phyloP scores from a whole-genome alignment of 2,888 invertebrate genomes.

The Cantharis nigra region DNA sequence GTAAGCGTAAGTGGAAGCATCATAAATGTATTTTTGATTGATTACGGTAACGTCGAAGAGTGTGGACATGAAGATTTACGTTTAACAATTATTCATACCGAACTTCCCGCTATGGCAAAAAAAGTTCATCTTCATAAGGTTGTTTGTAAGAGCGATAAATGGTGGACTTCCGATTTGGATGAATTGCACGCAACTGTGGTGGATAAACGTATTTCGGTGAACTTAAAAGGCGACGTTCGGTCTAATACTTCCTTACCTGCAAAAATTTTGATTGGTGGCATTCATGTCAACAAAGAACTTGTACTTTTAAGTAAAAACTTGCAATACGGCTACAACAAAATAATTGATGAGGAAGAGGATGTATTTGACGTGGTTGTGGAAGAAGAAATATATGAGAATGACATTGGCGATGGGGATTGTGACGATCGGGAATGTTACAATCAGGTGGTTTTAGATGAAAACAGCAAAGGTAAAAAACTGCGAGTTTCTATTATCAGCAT shows the following conservation, averaged over 20 bases:
- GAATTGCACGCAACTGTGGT: constrained; percentile 64
- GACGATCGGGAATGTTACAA: background rate
- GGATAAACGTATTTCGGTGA: constrained; percentile 43
- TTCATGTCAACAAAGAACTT: constrained; percentile 22
- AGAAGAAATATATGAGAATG: constrained; percentile 46
- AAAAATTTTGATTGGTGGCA: constrained; percentile 3
- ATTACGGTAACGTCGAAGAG: constrained; percentile 80
- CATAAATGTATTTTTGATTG: constrained; percentile 71
- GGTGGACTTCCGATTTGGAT: constrained; percentile 63
- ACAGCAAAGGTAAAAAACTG: constrained; percentile 44
- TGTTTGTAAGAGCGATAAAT: constrained; percentile 55
- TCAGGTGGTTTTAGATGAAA: constrained; percentile 50
- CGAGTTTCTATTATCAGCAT: constrained; percentile 53
- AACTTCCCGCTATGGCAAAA: constrained; percentile 70
- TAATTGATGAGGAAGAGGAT: constrained; percentile 16
- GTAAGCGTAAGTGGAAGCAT: constrained; percentile 54
- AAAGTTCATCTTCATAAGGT: constrained; percentile 64
- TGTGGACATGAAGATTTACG: constrained; percentile 63
- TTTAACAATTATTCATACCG: constrained; percentile 64
- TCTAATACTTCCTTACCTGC: constrained; percentile 4
- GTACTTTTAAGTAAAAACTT: constrained; percentile 17
- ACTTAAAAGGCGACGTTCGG: background rate
- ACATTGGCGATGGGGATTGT: background rate
- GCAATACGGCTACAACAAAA: background rate
- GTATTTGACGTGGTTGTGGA: constrained; percentile 43